Percentiles rank a stretch among this genome's conserved stretches.
Evolutionary conservation across 2,797 vertebrate species (phyloP).

Genomic region (Galago senegalensis): DNA sequence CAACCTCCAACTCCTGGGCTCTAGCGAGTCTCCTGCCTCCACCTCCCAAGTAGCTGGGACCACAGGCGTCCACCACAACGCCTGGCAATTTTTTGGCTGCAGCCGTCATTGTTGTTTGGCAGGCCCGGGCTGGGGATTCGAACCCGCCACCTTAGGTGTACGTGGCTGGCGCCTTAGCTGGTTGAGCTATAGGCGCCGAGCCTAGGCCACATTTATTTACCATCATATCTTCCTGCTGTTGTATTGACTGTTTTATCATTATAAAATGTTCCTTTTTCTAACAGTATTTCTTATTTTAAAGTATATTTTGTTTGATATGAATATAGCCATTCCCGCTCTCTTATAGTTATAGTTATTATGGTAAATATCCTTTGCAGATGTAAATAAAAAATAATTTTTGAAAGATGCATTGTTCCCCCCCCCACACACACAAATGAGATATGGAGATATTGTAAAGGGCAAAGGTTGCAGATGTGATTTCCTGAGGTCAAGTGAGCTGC

Average conservation of each 20-base stretch:
- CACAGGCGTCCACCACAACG: no score
- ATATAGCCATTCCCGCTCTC: neutral
- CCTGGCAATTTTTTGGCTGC: no score
- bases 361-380: neutral
- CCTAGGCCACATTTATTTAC: neutral
- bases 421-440: neutral
- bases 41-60: no score
- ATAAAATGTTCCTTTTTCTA: neutral
- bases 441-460: neutral
- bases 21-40: no score
- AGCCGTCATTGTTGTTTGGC: no score
- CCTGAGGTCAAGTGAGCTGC: neutral
- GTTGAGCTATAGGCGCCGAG: no score
- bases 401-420: neutral
- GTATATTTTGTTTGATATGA: neutral
- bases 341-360: neutral
- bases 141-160: no score
- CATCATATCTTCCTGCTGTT: neutral
- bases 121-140: no score
- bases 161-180: no score
- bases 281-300: neutral
- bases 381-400: neutral
- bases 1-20: no score
- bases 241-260: neutral
- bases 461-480: neutral